These are phyloP conservation scores for Natator depressus DNA, from an alignment of 2,113 vertebrate genomes.

Conservation along the genomic window DNA sequence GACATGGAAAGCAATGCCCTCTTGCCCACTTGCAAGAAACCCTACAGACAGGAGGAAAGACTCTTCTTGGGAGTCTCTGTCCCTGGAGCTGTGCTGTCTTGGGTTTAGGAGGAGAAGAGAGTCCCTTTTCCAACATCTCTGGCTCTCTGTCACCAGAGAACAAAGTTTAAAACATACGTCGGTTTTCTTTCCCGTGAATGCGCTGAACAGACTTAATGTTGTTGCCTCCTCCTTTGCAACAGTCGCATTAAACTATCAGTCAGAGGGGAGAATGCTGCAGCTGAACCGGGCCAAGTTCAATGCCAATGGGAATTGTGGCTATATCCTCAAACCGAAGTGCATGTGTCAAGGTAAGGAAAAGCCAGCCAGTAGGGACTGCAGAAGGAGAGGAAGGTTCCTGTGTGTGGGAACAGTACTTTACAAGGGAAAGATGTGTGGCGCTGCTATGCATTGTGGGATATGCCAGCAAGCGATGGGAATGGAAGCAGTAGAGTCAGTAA, in stretches of 20 bases:
- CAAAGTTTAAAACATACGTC: neutral
- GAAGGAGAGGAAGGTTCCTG: rapidly evolving
- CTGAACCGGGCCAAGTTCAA: conserved; percentile 96
- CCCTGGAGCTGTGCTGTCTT: neutral
- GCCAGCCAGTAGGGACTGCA: rapidly evolving
- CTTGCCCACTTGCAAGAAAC: neutral
- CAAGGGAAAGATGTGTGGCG: neutral
- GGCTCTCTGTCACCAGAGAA: neutral
- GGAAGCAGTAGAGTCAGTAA: neutral
- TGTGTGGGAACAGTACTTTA: too few species aligned
- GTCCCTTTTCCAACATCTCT: neutral
- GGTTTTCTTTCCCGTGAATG: neutral
- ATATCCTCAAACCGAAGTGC: conserved; percentile 92
- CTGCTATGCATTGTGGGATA: neutral
- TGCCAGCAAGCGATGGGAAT: neutral
- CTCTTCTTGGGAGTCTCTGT: neutral
- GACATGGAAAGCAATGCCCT: neutral
- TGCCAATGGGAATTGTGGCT: conserved; percentile 96
- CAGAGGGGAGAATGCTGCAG: conserved; percentile 94
- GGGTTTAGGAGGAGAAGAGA: neutral
- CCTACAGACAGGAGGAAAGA: neutral
- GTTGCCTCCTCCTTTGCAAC: neutral
- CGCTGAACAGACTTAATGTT: neutral
- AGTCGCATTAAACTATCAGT: conserved; percentile 99
- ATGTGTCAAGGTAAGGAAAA: conserved; percentile 91